Evolutionary conservation across 1,140 invertebrate species (phyloP).

Genomic region (Scylla paramamosain): DNA sequence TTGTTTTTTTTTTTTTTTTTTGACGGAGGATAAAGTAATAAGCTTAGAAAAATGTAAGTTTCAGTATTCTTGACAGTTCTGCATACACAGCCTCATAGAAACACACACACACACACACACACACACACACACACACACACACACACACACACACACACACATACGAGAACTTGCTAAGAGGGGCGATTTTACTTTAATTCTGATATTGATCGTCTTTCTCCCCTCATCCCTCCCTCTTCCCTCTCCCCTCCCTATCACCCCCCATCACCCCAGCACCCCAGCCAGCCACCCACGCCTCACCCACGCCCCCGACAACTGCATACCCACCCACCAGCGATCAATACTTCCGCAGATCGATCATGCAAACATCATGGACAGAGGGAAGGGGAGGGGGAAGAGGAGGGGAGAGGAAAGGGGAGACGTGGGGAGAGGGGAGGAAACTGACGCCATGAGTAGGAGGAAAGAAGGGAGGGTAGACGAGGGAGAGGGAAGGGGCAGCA

Average conservation of each 20-base stretch:
- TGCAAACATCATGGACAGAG: conserved; percentile 3
- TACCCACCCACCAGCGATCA: not conserved
- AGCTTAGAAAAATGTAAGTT: too few species aligned
- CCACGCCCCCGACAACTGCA: conserved; percentile 6
- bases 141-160: too few species aligned
- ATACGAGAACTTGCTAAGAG: not conserved
- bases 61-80: not conserved
- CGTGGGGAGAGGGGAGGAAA: not conserved
- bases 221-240: not conserved
- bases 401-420: not conserved
- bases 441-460: not conserved
- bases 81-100: not conserved
- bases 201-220: conserved; percentile 3
- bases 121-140: too few species aligned
- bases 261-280: not conserved
- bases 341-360: not conserved
- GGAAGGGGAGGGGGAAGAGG: not conserved
- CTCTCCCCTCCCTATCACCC: not conserved
- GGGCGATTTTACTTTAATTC: conserved; percentile 2
- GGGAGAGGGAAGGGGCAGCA: not conserved
- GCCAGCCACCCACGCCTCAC: not conserved
- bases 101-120: conserved; percentile 10
- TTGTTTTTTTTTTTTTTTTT: too few species aligned
- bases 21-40: too few species aligned
- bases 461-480: not conserved